These are phyloP conservation scores for Vidua macroura DNA, from an alignment of 2,113 vertebrate species.

Conservation along the genomic window DNA sequence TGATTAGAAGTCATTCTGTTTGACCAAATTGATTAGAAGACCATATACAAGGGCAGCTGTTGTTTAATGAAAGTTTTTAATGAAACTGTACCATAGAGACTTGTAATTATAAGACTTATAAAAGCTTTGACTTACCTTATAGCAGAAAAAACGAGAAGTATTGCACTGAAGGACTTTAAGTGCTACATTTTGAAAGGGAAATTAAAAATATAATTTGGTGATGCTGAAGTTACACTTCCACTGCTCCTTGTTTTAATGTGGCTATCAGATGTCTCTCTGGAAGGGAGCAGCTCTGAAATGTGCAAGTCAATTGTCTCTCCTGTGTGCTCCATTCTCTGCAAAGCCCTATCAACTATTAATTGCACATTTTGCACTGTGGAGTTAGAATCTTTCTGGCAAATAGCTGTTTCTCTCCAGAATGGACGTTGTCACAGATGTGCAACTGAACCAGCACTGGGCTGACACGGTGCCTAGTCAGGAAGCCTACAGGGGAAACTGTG, in stretches of 20 bases:
- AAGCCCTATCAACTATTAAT: conserved; percentile 5
- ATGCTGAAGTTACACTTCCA: conserved; percentile 37
- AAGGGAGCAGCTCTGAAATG: neutral
- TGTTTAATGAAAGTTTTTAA: conserved; percentile 86
- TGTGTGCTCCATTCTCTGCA: neutral
- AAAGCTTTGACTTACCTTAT: conserved; percentile 80
- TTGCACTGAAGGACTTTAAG: conserved; percentile 68
- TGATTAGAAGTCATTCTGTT: conserved; percentile 94
- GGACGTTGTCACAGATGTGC: neutral
- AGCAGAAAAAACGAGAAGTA: conserved; percentile 34
- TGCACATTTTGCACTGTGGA: neutral
- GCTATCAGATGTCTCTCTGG: conserved; percentile 11
- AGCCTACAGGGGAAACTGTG: neutral
- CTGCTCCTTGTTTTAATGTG: conserved; percentile 7
- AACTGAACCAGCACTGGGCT: neutral
- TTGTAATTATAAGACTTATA: conserved; percentile 79
- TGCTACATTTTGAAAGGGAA: conserved; percentile 59
- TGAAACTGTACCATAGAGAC: conserved; percentile 81
- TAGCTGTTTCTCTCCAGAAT: neutral
- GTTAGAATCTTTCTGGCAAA: neutral
- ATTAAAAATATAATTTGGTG: conserved; percentile 52
- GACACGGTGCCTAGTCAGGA: neutral
- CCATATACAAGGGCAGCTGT: conserved; percentile 85
- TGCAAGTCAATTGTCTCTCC: neutral
- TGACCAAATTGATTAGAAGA: conserved; percentile 86